Conservation (phyloP, 2,797 vertebrate species). For the Prunella strophiata region DNA sequence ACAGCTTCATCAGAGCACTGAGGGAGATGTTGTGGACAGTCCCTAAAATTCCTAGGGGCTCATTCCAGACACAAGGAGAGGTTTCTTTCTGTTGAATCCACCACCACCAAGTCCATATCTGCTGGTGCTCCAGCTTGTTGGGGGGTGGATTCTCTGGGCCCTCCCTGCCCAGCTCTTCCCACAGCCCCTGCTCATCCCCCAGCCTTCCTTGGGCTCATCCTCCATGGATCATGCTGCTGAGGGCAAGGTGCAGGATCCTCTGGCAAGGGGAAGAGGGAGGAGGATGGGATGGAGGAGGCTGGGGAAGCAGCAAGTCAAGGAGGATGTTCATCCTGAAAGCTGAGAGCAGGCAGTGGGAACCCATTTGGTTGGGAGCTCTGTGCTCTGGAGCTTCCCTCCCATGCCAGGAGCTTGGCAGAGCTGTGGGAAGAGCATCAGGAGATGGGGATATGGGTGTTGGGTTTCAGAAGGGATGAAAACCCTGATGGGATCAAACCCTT, state of each 20-base stretch:
- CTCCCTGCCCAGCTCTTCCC: background rate
- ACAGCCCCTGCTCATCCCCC: background rate
- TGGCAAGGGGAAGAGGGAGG: background rate
- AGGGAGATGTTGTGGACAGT: background rate
- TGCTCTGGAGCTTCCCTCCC: background rate
- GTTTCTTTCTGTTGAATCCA: background rate
- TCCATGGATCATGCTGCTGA: background rate
- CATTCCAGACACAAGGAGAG: accelerated
- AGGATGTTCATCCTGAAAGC: background rate
- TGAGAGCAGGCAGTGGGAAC: accelerated
- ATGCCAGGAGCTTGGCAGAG: background rate
- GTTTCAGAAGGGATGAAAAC: background rate
- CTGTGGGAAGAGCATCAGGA: accelerated
- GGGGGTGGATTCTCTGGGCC: background rate
- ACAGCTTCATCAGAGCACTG: background rate
- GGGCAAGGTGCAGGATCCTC: background rate
- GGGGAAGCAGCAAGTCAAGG: background rate
- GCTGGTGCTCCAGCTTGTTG: background rate
- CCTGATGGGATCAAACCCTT: background rate
- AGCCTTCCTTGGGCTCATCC: background rate
- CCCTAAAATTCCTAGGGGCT: background rate
- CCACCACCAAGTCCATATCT: accelerated
- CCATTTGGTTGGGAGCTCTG: background rate
- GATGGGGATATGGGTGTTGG: background rate
- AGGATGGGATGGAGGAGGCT: background rate